Base-by-base conservation (phyloP, 2,888 invertebrate genomes). In the Chaitophorus viminalis region DNA sequence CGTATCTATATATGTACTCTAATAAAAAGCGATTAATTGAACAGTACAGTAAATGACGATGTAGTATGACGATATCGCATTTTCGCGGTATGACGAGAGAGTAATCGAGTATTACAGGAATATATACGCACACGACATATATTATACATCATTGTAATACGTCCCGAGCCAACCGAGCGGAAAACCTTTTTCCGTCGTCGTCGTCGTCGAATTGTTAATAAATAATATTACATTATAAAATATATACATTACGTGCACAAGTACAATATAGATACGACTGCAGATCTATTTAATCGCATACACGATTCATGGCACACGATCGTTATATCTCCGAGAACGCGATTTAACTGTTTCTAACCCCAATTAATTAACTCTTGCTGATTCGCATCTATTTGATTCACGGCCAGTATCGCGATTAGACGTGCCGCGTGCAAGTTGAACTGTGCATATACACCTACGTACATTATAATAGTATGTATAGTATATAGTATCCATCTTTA, bases 351-450 rank as follows among this genome's bases (percentile, higher is more conserved):
- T 18, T 65, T 36, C 36, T n/a, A 18, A 79, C 79, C 79, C 79
- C 60, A 79, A 79, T 79, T 79, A 79, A 79, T 79, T 79, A 79
- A 36, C 36, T 79, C 36, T 79, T n/a, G 79, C 36, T n/a, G 79
- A 79, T 79, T 79, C 79, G 36, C 36, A 79, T 79, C 79, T 60
- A n/a, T 65, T 79, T 79, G 79, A 79, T 79, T 79, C 60, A 79
- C n/a, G 79, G 31, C 25, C 78, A 31, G 54, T 77, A 31, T 76
- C 76, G 76, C 39, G 76, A 76, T 46, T 18, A 46, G 18, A 76
- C 46, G 46, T 25, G 21, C 5, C 54, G 21, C 54, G 21, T 60
- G 11, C 14, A 46, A 11, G 46, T 46, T 46, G 14, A 46, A 46
- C 46, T 3, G 14, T n/a, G n/a, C n/a, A n/a, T 36, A 36, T 36